Evolutionary conservation across 2,797 vertebrate species (phyloP).

Genomic region (Molothrus ater): DNA sequence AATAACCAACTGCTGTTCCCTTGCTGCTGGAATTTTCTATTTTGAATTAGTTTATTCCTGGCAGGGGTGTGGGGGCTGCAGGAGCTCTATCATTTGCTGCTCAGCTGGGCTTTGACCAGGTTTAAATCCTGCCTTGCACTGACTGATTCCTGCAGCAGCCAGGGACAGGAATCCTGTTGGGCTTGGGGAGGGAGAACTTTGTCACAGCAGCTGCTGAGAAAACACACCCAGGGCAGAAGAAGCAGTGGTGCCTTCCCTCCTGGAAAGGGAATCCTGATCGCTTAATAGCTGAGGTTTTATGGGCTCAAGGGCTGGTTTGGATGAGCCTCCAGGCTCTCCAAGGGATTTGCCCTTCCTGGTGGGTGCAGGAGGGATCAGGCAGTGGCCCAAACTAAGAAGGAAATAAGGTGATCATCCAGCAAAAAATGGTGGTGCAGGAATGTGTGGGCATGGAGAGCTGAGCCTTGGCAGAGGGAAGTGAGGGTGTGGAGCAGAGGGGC

Average conservation of each 20-base stretch:
- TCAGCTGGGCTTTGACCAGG: neutral
- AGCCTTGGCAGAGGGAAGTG: neutral
- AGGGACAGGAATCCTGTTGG: neutral
- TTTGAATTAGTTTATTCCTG: neutral
- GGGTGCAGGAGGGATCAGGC: neutral
- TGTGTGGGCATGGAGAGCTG: accelerated
- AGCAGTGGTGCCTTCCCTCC: neutral
- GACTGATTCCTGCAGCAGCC: neutral
- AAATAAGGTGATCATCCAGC: accelerated
- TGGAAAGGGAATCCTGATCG: neutral
- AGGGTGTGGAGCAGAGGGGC: neutral
- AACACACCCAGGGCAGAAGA: neutral
- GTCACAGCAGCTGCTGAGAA: neutral
- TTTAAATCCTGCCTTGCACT: neutral
- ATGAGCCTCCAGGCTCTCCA: neutral
- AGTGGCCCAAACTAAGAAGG: neutral
- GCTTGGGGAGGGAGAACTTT: neutral
- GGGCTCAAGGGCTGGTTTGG: neutral
- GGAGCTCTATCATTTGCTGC: neutral
- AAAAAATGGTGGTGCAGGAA: accelerated
- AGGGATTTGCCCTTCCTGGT: neutral
- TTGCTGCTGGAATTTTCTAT: neutral
- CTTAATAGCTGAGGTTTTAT: neutral
- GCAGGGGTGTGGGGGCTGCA: neutral
- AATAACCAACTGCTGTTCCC: neutral